Base-by-base conservation (phyloP, 2,113 vertebrate species). In the Epinephelus moara region DNA sequence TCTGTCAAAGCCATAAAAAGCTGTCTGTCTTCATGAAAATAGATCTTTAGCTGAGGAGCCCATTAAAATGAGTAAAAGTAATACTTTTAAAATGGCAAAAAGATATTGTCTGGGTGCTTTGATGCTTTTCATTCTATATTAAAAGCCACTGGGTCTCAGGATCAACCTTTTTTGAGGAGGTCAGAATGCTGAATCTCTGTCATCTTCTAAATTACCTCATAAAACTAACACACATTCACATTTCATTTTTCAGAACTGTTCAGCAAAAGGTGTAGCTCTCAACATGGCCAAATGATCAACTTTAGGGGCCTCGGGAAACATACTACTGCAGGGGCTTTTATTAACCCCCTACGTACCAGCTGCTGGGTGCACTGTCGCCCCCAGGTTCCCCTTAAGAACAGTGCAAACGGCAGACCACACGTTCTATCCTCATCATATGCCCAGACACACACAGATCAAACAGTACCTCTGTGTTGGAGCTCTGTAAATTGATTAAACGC, bases 21-120 rank as follows among this genome's bases (percentile, higher is more conserved):
- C 18, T 74, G 59, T 40, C 59, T 56, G 18, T 68, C 55, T 63
- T 57, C 14, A 75, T 87, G 17, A 59, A 87, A 78, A 67, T 19
- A 56, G 13, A 23, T n/a, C 21, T 79, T 27, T 21, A 25, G 45
- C 33, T 40, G 11, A 40, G 27, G 25, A 80, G 25, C 13, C n/a
- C 5, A 33, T 57, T 15, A 67, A 56, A 68, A 57, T 30, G 11
- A 37, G 25, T 70, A 42, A 18, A 52, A 81, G 47, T 70, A 23
- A 67, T 42, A 21, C 6, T 47, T 80, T 70, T 23, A 12, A 53
- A 84, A 33, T 12, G 7, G 6, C 6, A 56, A 50, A 47, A 63
- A 53, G 61, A 64, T 30, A 5, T 49, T 61, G 18, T 79, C 7
- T 27, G 19, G 3, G 13, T 40, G 2, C 30, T 53, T 30, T 47